Evolutionary conservation across 1,140 invertebrate genomes (phyloP).

Genomic region (Brachionus rubens): DNA sequence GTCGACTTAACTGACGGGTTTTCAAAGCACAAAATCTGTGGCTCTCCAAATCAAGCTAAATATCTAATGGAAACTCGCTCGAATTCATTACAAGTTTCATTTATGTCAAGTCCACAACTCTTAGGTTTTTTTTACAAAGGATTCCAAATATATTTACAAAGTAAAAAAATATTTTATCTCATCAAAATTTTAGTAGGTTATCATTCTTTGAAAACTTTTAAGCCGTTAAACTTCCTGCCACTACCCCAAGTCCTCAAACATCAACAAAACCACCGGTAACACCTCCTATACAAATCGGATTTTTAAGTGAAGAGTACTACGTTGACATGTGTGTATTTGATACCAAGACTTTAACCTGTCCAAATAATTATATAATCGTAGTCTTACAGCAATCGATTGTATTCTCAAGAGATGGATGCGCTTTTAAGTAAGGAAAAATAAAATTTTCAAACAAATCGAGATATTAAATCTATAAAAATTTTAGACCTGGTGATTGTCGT

Average conservation of each 20-base stretch:
- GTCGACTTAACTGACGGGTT: not conserved
- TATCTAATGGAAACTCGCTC: slow-evolving; percentile 31
- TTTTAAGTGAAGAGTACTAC: slow-evolving; percentile 21
- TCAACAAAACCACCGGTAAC: not conserved
- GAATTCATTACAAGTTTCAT: not conserved
- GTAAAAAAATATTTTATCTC: not conserved
- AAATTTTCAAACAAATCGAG: not conserved
- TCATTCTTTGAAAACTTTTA: no score
- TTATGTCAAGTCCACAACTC: not conserved
- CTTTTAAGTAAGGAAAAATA: not conserved
- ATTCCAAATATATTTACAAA: slow-evolving; percentile 9
- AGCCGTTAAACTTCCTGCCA: not conserved
- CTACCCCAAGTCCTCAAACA: not conserved
- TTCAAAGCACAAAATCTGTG: slow-evolving; percentile 11
- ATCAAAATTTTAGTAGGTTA: not conserved
- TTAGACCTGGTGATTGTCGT: slow-evolving; percentile 22
- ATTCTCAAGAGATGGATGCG: not conserved
- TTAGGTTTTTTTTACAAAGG: not conserved
- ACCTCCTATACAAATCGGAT: slow-evolving; percentile 8
- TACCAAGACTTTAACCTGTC: not conserved
- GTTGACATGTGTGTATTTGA: slow-evolving; percentile 27
- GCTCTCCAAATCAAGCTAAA: slow-evolving; percentile 10
- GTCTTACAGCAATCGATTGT: slow-evolving; percentile 10
- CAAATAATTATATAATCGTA: slow-evolving; percentile 5
- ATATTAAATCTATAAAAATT: not conserved